A percentile compares a stretch with the other conserved stretches of the same genome.
Conservation (phyloP, 2,113 vertebrate species). For the Myocastor coypus region DNA sequence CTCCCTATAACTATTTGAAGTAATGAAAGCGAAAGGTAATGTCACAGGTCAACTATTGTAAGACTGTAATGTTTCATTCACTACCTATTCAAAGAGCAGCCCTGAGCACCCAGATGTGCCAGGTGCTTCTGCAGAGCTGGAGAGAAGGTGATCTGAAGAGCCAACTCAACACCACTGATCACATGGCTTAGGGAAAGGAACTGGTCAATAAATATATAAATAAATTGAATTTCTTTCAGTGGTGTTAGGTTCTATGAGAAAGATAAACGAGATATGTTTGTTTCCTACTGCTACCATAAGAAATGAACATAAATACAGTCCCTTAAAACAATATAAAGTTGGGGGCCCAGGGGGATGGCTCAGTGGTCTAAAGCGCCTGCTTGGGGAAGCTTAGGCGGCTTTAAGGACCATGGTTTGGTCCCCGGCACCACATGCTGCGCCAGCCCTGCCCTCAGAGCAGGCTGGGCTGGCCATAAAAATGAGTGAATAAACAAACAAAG, state of each 20-base stretch:
- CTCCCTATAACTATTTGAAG: neutral
- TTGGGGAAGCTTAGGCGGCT: too few species aligned
- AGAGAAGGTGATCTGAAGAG: neutral
- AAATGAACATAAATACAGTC: neutral
- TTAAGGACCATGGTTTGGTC: too few species aligned
- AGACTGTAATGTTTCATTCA: too few species aligned
- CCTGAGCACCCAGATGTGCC: neutral
- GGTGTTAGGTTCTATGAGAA: neutral
- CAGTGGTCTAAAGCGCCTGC: too few species aligned
- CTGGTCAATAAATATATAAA: neutral
- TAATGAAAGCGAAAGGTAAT: too few species aligned
- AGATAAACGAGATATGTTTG: neutral
- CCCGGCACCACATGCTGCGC: too few species aligned
- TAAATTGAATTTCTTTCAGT: neutral
- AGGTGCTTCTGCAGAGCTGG: neutral
- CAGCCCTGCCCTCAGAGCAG: too few species aligned
- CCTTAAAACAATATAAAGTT: too few species aligned
- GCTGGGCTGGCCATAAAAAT: too few species aligned
- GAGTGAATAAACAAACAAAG: too few species aligned
- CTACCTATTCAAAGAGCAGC: neutral
- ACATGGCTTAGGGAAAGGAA: too few species aligned
- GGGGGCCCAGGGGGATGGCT: too few species aligned
- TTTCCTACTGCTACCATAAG: neutral
- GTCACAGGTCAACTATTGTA: rapidly evolving
- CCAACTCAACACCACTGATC: neutral